Evolutionary conservation across 1,140 invertebrate genomes (phyloP).

Genomic region (Macrosteles quadrilineatus): DNA sequence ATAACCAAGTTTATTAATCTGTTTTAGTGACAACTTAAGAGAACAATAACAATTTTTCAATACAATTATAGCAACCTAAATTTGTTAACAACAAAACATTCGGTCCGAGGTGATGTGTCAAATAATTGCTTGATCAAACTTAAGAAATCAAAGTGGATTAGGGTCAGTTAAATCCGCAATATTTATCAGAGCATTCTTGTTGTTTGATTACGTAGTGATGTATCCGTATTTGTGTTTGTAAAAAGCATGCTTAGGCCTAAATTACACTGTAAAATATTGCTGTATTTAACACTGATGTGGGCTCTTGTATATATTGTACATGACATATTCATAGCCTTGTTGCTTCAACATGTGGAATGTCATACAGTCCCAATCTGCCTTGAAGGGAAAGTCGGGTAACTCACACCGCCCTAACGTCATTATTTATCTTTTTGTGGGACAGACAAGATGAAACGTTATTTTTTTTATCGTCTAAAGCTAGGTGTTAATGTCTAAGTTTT

Average conservation of each 20-base stretch:
- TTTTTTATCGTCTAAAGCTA: not conserved
- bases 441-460: slow-evolving; percentile 1
- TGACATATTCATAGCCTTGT: slow-evolving; percentile 4
- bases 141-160: no score
- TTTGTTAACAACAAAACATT: no score
- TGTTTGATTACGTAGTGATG: not conserved
- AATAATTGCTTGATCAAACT: no score
- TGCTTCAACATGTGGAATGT: slow-evolving; percentile 21
- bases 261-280: slow-evolving; percentile 9
- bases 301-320: slow-evolving; percentile 25
- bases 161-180: no score
- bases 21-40: no score
- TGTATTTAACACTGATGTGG: slow-evolving; percentile 7
- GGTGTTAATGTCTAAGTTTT: no score
- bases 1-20: no score
- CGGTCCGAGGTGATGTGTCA: no score
- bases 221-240: slow-evolving; percentile 5
- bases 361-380: slow-evolving; percentile 59
- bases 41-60: no score
- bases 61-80: no score
- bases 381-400: slow-evolving; percentile 40
- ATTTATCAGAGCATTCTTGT: no score
- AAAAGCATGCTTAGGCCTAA: slow-evolving; percentile 13
- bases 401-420: no score
- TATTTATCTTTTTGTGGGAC: not conserved